Evolutionary conservation across 2,888 invertebrate species (phyloP).

Genomic region (Heteromurus nitidus): DNA sequence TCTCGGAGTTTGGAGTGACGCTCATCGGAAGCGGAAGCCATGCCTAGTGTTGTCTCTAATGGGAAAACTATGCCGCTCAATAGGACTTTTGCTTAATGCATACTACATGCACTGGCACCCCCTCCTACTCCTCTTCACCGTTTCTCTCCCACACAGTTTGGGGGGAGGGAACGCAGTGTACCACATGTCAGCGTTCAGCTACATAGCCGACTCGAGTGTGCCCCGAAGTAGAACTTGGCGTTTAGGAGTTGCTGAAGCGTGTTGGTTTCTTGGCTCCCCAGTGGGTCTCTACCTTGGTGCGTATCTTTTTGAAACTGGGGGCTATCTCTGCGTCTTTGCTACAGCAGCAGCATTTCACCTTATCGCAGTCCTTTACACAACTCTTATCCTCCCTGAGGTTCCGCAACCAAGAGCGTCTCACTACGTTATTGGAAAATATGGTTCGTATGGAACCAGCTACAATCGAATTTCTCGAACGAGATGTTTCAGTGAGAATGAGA

Average conservation of each 20-base stretch:
- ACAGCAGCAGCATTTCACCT: slow-evolving; percentile 69
- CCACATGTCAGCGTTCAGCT: slow-evolving; percentile 73
- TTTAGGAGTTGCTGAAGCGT: slow-evolving; percentile 72
- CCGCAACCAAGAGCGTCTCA: slow-evolving; percentile 68
- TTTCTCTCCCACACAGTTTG: slow-evolving; percentile 71
- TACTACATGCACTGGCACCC: slow-evolving; percentile 72
- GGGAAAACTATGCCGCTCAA: slow-evolving; percentile 71
- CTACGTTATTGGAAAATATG: slow-evolving; percentile 68
- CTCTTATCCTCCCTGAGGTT: slow-evolving; percentile 71
- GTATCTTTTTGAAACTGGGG: slow-evolving; percentile 70
- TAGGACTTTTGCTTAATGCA: slow-evolving; percentile 71
- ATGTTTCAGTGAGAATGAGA: slow-evolving; percentile 71
- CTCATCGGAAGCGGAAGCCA: slow-evolving; percentile 69
- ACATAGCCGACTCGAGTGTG: slow-evolving; percentile 72
- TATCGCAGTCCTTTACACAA: slow-evolving; percentile 70
- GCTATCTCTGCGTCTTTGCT: slow-evolving; percentile 72
- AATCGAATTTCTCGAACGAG: slow-evolving; percentile 53
- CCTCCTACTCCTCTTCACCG: slow-evolving; percentile 68
- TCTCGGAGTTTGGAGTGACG: slow-evolving; percentile 73
- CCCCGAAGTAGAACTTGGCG: slow-evolving; percentile 72
- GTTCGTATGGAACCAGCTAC: slow-evolving; percentile 68
- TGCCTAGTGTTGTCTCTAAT: slow-evolving; percentile 69
- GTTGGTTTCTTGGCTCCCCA: slow-evolving; percentile 72
- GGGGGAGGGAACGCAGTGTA: slow-evolving; percentile 73
- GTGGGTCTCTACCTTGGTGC: slow-evolving; percentile 71